Conservation (phyloP, 1,140 invertebrate species). For the Panagrolaimus sp. region DNA sequence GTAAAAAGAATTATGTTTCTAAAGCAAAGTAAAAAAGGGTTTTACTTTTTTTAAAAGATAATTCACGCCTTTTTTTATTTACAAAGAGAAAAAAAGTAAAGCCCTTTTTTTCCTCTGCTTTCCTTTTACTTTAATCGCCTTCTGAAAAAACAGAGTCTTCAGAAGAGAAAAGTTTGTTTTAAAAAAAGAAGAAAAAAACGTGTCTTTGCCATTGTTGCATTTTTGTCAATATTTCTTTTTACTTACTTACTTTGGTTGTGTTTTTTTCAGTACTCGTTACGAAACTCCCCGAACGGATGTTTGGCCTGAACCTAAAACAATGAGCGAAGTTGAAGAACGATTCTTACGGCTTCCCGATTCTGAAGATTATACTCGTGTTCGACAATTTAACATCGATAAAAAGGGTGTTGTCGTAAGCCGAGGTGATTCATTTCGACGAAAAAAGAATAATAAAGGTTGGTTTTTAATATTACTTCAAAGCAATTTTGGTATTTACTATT, state of each 20-base stretch:
- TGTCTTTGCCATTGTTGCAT: neutral
- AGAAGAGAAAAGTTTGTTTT: neutral
- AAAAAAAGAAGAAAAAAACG: neutral
- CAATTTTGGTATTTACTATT: too few species aligned
- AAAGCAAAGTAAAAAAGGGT: neutral
- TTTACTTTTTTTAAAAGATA: neutral
- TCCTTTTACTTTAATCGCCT: neutral
- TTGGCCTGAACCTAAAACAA: conserved; percentile 48
- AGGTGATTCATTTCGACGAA: conserved; percentile 46
- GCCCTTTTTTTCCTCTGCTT: neutral
- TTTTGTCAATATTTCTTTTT: neutral
- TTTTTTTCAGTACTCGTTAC: conserved; percentile 7
- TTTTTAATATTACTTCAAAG: too few species aligned
- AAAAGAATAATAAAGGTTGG: conserved; percentile 19
- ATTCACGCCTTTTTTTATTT: neutral
- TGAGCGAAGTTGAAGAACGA: conserved; percentile 47
- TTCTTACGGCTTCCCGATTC: conserved; percentile 40
- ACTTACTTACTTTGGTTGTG: too few species aligned
- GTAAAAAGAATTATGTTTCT: conserved; percentile 11
- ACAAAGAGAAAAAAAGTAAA: too few species aligned
- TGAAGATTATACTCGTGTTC: conserved; percentile 46
- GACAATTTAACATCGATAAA: conserved; percentile 48
- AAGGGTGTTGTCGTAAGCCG: conserved; percentile 46
- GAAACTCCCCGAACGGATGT: conserved; percentile 35
- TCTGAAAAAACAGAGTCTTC: too few species aligned